Conservation (phyloP, 2,797 vertebrate genomes). For the Vipera latastei region DNA sequence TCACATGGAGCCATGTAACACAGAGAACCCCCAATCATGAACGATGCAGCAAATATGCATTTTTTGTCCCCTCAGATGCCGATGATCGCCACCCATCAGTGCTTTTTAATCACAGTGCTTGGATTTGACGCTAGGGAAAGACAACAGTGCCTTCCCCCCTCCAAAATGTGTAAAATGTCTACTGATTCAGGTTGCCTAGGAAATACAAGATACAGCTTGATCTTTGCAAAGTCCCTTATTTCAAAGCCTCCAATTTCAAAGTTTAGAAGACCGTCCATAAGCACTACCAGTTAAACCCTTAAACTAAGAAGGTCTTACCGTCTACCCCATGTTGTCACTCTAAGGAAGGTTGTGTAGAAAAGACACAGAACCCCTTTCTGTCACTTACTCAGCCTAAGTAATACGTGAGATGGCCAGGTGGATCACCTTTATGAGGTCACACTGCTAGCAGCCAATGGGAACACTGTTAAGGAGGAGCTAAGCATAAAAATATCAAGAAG, state of each 20-base stretch:
- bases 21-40: background rate
- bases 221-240: background rate
- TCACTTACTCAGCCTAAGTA: background rate
- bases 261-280: background rate
- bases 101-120: background rate
- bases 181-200: background rate
- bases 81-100: background rate
- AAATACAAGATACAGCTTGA: background rate
- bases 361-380: background rate
- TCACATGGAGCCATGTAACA: background rate
- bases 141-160: background rate
- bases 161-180: background rate
- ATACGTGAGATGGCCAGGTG: background rate
- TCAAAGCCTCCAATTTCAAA: background rate
- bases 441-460: slow-evolving; percentile 21
- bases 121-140: background rate
- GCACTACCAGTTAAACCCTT: background rate
- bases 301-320: background rate
- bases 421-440: slow-evolving; percentile 33
- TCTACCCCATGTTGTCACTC: slow-evolving; percentile 7
- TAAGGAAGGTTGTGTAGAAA: background rate
- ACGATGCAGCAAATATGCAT: background rate
- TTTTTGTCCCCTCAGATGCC: background rate
- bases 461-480: background rate
- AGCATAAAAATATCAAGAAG: background rate